Evolutionary conservation across 2,797 vertebrate species (phyloP), one percentile per base, ranked within the genome.

Genomic region (Centropyge bicolor): DNA sequence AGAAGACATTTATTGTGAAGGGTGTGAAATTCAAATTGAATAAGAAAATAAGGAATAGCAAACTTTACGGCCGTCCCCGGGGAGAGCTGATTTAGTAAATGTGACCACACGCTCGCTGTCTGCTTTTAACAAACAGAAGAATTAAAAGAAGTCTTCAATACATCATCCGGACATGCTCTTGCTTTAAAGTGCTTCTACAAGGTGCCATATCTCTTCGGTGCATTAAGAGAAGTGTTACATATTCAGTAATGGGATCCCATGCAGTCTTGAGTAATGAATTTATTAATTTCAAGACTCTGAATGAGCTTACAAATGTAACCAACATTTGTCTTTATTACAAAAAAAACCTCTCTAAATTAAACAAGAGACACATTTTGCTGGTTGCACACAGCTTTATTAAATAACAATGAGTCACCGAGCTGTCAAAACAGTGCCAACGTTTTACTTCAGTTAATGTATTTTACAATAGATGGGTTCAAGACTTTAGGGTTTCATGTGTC

Each of bases 21-120:
- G 75, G 74, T 88, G 85, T 86, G 76, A 90, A 86, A 93, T 92
- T 92, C 60, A 86, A 92, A 90, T 86, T 85, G 67, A 91, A 90
- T 84, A 66, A 81, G 43, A 79, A 86, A 86, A 86, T 74, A 88
- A 86, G 79, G 76, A 76, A 81, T 59, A 40, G 69, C 74, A 61
- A 81, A 80, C 80, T 86, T 87, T 87, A 89, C 86, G 81, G 74
- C 67, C 78, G 73, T 87, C 91, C 86, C 62, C 22, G 75, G 81
- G 85, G 81, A 63, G 43, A 70, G 74, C 59, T 86, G 60, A 93
- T 93, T 90, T 82, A 80, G 67, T 80, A 84, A 91, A 85, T 88
- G 81, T 90, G 82, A 82, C 81, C 45, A 52, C 60, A 77, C 45
- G 62, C 75, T 81, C 76, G 86, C 85, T 88, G 82, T 90, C 80